These are phyloP conservation scores for Astreopora myriophthalma DNA, from an alignment of 64 coral and sea anemone species.

Conservation along the genomic window DNA sequence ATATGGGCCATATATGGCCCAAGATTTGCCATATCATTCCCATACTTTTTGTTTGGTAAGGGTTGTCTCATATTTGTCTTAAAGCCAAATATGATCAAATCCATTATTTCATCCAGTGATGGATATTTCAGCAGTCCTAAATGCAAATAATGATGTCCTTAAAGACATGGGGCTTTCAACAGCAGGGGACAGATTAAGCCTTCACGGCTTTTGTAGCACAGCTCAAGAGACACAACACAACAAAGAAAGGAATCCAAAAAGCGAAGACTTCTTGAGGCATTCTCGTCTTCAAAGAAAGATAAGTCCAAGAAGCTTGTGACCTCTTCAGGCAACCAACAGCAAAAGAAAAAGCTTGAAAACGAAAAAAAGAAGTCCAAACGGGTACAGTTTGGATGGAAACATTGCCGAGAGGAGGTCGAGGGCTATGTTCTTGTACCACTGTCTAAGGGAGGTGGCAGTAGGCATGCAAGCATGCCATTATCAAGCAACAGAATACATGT, in stretches of 20 bases:
- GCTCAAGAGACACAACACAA: slow-evolving; percentile 51
- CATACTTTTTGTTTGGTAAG: too few species aligned
- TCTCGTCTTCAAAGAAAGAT: slow-evolving; percentile 66
- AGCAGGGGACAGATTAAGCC: slow-evolving; percentile 61
- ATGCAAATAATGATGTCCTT: slow-evolving; percentile 63
- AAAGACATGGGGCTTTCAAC: slow-evolving; percentile 49
- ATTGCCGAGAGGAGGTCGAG: slow-evolving; percentile 52
- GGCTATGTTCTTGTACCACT: slow-evolving; percentile 61
- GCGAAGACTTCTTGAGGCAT: slow-evolving; percentile 57
- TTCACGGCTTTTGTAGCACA: slow-evolving; percentile 58
- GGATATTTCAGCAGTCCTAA: background rate
- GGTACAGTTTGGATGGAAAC: slow-evolving; percentile 72
- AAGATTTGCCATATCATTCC: too few species aligned
- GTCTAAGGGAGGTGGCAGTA: slow-evolving; percentile 73
- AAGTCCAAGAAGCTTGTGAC: slow-evolving; percentile 37
- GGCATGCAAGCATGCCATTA: slow-evolving; percentile 35
- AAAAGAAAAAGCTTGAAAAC: slow-evolving; percentile 73
- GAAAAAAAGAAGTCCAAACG: slow-evolving; percentile 63
- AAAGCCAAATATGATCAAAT: too few species aligned
- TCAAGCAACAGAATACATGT: slow-evolving; percentile 47
- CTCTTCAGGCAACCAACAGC: slow-evolving; percentile 26
- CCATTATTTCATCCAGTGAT: too few species aligned
- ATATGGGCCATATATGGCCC: too few species aligned
- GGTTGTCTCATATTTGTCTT: too few species aligned
- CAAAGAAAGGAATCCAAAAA: slow-evolving; percentile 67